These are phyloP conservation scores for Coendou prehensilis DNA, from an alignment of 2,797 vertebrate species.

Conservation along the genomic window DNA sequence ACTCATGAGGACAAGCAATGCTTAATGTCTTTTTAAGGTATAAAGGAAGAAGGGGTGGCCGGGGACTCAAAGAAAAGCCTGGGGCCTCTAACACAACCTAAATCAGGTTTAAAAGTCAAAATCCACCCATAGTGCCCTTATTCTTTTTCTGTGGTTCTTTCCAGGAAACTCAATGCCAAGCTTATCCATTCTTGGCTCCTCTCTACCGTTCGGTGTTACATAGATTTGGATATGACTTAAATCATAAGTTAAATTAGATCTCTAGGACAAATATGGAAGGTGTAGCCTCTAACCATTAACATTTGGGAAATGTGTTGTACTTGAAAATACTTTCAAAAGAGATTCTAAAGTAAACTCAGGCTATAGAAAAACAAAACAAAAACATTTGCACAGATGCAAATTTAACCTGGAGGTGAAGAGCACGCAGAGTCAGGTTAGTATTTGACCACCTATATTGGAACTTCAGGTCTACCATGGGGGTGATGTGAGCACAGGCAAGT, in stretches of 20 bases:
- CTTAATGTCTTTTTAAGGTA: background rate
- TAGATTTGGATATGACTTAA: background rate
- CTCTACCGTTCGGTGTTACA: background rate
- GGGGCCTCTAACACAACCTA: background rate
- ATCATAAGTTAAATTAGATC: background rate
- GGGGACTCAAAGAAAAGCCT: background rate
- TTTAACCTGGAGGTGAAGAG: background rate
- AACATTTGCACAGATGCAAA: background rate
- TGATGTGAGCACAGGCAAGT: background rate
- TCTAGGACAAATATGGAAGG: background rate
- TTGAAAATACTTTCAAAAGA: slow-evolving; percentile 45
- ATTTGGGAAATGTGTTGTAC: background rate
- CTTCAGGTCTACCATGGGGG: rapidly evolving
- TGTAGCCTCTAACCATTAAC: background rate
- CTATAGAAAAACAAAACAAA: background rate
- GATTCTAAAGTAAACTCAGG: slow-evolving; percentile 18
- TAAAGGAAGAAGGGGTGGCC: background rate
- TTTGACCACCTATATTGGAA: background rate
- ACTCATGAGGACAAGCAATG: slow-evolving; percentile 40
- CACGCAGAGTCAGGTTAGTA: background rate
- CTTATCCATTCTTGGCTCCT: background rate
- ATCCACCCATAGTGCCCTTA: too few species aligned
- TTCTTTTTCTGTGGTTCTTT: background rate
- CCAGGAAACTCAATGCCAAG: background rate
- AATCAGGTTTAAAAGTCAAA: background rate